Percentiles rank a stretch among this genome's conserved stretches.
phyloP scores from a whole-genome alignment of 1,140 invertebrate genomes.

The Heliconius congener region DNA sequence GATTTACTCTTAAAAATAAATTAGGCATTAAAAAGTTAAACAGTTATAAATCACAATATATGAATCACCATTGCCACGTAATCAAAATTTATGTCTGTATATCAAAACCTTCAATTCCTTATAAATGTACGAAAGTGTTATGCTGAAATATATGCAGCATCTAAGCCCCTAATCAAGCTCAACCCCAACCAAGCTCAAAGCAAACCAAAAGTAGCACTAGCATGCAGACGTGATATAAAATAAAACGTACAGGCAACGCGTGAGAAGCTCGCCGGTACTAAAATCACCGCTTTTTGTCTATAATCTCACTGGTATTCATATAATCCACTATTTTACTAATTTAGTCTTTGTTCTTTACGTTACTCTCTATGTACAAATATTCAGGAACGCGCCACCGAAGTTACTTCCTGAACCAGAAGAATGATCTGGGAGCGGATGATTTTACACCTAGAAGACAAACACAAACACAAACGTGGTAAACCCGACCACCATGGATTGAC shows the following conservation, averaged over 20 bases:
- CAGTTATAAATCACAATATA: background rate
- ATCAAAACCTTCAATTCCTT: too few relatives aligned
- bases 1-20: background rate
- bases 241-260: conserved; percentile 72
- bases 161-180: conserved; percentile 16
- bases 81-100: background rate
- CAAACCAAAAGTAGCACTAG: conserved; percentile 37
- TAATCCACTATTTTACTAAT: conserved; percentile 74
- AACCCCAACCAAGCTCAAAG: conserved; percentile 19
- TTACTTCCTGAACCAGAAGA: conserved; percentile 81
- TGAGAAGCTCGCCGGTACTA: conserved; percentile 73
- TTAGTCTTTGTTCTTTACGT: conserved; percentile 80
- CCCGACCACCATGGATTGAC: conserved; percentile 54
- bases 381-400: conserved; percentile 73
- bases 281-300: conserved; percentile 77
- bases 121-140: background rate
- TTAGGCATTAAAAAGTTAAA: background rate
- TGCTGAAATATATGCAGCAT: conserved; percentile 2
- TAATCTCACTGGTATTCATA: conserved; percentile 80
- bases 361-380: conserved; percentile 73
- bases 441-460: conserved; percentile 80
- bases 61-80: background rate
- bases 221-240: conserved; percentile 71
- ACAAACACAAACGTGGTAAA: conserved; percentile 69
- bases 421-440: conserved; percentile 79